Base-by-base conservation (phyloP, 2,113 vertebrate species). In the Sclerurus mexicanus region DNA sequence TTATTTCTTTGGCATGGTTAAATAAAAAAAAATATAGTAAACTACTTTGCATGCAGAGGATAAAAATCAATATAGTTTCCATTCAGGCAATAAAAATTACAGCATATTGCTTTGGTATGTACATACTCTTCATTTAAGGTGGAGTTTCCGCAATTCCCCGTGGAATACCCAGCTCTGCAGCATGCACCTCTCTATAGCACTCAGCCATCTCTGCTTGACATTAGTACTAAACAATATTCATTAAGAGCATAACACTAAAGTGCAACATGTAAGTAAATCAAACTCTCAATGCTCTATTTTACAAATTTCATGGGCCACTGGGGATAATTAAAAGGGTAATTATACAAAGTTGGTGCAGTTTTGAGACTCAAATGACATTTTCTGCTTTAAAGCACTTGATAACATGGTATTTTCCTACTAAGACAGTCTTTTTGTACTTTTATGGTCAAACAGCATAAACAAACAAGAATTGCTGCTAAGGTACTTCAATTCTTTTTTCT, bases 251-350 rank as follows among this genome's bases (percentile, higher is more conserved):
- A 95, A 96, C 96, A 85, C 97, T 97, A 98, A 98, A 98, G 98
- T 98, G 98, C 98, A 98, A 98, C 98, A 96, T 97, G 98, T 98
- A 97, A 98, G 98, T 98, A 98, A 98, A 98, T 98, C 98, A 98
- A 98, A 97, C 92, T 97, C 96, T 97, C 95, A 98, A 89, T 98
- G 98, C 97, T 98, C 98, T 98, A 98, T 98, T 98, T 98, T 98
- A 98, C 97, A 98, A 98, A 98, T 98, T 98, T 98, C 98, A 98
- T 98, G 98, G 98, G 98, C 98, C 98, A 98, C 98, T 98, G 97
- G 98, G 98, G 98, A 98, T 98, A 98, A 98, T 98, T 98, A 98
- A 98, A 98, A 98, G 98, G 98, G 98, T 98, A 98, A 98, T 98
- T 98, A 98, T 98, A 98, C 96, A 98, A 98, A 98, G 97, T 98